phyloP scores from a whole-genome alignment of 2,113 vertebrate species.

The Ondatra zibethicus region DNA sequence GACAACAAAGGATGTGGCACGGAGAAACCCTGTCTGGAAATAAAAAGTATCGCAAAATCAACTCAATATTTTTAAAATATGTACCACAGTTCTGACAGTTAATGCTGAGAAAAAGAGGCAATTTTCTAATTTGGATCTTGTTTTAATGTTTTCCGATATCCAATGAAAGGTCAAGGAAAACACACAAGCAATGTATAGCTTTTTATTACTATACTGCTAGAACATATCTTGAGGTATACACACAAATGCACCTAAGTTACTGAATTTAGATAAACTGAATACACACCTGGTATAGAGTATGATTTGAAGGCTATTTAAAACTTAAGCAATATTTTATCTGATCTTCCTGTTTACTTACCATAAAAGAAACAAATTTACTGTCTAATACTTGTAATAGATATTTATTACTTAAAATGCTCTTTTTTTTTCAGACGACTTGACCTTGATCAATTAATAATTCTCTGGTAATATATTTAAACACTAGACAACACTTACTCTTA shows the following conservation, averaged over 20 bases:
- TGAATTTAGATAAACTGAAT: background rate
- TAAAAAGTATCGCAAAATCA: background rate
- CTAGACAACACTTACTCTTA: background rate
- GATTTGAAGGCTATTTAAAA: background rate
- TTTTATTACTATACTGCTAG: background rate
- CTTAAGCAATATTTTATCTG: background rate
- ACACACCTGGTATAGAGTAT: background rate
- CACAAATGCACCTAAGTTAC: background rate
- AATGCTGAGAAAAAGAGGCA: background rate
- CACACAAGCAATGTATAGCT: background rate
- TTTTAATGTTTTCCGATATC: background rate
- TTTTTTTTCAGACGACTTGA: background rate
- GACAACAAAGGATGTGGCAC: too few species aligned
- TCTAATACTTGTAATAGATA: background rate
- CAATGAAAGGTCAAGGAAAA: background rate
- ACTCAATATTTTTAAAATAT: background rate
- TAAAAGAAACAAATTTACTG: background rate
- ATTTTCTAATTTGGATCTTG: background rate
- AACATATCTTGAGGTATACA: accelerated
- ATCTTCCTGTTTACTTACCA: background rate
- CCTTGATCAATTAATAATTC: background rate
- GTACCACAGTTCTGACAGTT: background rate
- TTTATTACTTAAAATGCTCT: background rate
- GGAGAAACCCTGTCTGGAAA: too few species aligned
- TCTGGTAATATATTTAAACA: background rate